A percentile compares a stretch with the other conserved stretches of the same genome.
phyloP scores from a whole-genome alignment of 2,888 invertebrate species.

The Harmothoe impar region DNA sequence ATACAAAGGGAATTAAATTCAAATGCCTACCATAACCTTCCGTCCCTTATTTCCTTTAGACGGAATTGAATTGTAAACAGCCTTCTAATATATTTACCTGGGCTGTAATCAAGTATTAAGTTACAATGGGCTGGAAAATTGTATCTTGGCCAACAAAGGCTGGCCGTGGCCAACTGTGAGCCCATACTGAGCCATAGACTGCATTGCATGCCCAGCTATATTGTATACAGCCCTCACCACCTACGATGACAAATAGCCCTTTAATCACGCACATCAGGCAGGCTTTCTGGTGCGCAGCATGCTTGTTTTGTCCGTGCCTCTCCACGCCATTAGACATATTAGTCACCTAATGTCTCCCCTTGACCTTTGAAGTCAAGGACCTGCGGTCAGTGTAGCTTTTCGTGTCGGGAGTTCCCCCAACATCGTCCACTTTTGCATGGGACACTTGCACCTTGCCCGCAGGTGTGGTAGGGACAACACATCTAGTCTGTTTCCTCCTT shows the following conservation, averaged over 20 bases:
- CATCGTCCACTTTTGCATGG: not conserved
- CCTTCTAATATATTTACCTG: not conserved
- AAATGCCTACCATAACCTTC: not conserved
- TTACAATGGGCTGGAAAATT: not conserved
- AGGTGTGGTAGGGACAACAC: not conserved
- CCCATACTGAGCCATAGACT: not conserved
- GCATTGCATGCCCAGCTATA: not conserved
- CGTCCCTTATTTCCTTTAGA: not conserved
- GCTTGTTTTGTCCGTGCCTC: not conserved
- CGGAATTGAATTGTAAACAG: not conserved
- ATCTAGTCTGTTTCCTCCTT: not conserved
- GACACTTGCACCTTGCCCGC: not conserved
- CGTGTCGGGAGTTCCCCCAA: constrained; percentile 44
- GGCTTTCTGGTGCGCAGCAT: not conserved
- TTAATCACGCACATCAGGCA: not conserved
- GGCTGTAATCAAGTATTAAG: not conserved
- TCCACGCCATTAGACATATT: not conserved
- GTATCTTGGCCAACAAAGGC: not conserved
- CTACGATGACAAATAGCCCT: constrained; percentile 16
- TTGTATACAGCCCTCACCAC: not conserved
- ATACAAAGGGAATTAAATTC: not conserved
- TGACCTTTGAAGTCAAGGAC: constrained; percentile 18
- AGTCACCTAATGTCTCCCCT: not conserved
- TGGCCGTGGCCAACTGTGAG: not conserved
- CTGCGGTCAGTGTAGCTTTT: constrained; percentile 13